Evolutionary conservation across 2,888 invertebrate species (phyloP).

Genomic region (Lymantria dispar): DNA sequence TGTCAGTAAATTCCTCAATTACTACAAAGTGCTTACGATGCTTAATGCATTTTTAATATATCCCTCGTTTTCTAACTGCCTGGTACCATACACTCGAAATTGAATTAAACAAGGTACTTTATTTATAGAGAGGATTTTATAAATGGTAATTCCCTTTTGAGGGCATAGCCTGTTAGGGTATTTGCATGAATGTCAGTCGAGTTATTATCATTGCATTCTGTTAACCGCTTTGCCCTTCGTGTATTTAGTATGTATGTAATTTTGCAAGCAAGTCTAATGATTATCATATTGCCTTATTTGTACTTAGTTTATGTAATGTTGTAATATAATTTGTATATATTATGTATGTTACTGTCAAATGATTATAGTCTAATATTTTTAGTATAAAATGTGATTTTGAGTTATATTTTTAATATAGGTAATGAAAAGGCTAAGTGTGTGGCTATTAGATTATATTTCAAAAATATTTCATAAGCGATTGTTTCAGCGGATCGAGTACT

Average conservation of each 20-base stretch:
- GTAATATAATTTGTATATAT: no score
- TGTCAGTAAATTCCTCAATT: constrained; percentile 34
- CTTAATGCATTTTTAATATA: constrained; percentile 63
- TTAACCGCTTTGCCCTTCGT: constrained; percentile 33
- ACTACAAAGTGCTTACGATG: constrained; percentile 37
- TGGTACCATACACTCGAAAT: constrained; percentile 33
- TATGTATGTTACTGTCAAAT: no score
- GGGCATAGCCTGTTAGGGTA: constrained; percentile 9
- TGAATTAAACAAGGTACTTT: constrained; percentile 12
- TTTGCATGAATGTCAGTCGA: constrained; percentile 25
- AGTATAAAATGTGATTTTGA: no score
- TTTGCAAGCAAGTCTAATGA: constrained; percentile 32
- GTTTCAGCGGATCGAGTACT: no score
- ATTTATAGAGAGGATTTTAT: constrained; percentile 4
- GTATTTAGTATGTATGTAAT: constrained; percentile 12
- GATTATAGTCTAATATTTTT: no score
- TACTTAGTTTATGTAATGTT: no score
- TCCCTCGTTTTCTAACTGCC: constrained; percentile 40
- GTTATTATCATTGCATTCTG: constrained; percentile 30
- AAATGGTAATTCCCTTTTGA: constrained; percentile 19
- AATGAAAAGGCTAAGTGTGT: no score
- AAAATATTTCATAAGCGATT: no score
- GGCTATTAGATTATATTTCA: no score
- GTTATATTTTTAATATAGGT: no score
- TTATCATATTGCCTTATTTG: constrained; percentile 30